Conservation (phyloP, 2,888 invertebrate genomes). For the Perdita meconis region DNA sequence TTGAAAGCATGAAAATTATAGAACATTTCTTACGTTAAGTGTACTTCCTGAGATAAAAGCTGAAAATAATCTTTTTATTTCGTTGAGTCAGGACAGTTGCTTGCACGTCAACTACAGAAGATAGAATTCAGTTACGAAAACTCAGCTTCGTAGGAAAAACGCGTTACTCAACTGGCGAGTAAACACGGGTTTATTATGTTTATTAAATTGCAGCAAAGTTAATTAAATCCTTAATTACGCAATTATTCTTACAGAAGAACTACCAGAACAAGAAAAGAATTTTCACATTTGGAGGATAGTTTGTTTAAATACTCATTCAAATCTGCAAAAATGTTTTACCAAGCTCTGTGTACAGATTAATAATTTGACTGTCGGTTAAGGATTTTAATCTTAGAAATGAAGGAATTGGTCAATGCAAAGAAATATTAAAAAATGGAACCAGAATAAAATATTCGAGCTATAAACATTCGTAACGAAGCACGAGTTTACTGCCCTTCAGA, state of each 20-base stretch:
- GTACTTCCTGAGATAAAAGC: neutral
- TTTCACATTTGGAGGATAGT: too few species aligned
- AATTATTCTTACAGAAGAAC: conserved; percentile 3
- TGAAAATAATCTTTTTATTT: neutral
- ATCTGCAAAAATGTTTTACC: too few species aligned
- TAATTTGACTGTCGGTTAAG: too few species aligned
- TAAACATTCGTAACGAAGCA: neutral
- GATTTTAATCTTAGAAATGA: too few species aligned
- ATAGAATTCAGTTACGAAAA: neutral
- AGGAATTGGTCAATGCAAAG: too few species aligned
- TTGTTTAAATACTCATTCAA: too few species aligned
- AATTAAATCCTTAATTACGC: conserved; percentile 7
- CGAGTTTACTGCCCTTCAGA: neutral
- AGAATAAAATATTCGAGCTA: neutral
- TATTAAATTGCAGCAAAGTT: conserved; percentile 5
- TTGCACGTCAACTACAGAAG: neutral
- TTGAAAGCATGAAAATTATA: neutral
- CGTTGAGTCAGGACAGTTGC: neutral
- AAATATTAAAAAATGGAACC: too few species aligned
- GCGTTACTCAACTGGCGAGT: conserved; percentile 1
- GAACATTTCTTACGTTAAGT: neutral
- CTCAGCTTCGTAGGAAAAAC: neutral
- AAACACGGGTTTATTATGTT: neutral
- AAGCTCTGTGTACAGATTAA: too few species aligned
- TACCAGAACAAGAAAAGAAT: too few species aligned